phyloP scores from a whole-genome alignment of 35 echinoderm and acorn worm species.

The Ophiothrix spiculata region DNA sequence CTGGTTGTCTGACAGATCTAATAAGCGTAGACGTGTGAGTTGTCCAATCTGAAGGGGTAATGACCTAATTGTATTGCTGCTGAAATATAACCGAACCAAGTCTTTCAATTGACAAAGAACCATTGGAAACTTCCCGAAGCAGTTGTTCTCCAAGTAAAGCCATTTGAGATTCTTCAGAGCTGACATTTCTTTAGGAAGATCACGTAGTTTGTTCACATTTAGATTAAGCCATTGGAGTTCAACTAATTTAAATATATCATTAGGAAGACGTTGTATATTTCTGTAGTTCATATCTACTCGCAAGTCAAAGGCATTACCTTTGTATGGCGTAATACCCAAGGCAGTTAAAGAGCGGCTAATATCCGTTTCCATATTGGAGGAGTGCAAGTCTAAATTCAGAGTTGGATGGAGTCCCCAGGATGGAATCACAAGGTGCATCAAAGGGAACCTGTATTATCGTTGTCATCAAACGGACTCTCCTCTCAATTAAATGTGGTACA shows the following conservation, averaged over 20 bases:
- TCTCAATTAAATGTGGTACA: too few relatives aligned
- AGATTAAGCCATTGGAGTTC: constrained; percentile 91
- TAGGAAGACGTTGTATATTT: constrained; percentile 67
- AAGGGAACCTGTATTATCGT: too few relatives aligned
- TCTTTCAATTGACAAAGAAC: constrained; percentile 60
- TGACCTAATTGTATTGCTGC: constrained; percentile 40
- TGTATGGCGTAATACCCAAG: constrained; percentile 64
- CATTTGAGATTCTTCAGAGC: constrained; percentile 61
- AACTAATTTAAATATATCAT: constrained; percentile 60
- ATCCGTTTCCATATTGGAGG: neutral
- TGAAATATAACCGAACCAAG: constrained; percentile 60
- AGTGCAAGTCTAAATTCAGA: too few relatives aligned
- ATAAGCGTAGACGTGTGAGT: constrained; percentile 40
- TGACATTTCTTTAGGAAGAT: constrained; percentile 54
- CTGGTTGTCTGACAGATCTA: constrained; percentile 78
- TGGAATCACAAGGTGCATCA: too few relatives aligned
- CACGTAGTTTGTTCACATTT: constrained; percentile 71
- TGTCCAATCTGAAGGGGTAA: constrained; percentile 40
- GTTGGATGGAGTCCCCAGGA: too few relatives aligned
- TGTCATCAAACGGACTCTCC: too few relatives aligned
- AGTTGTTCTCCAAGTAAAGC: constrained; percentile 84
- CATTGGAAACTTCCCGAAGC: constrained; percentile 65
- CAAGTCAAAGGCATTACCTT: constrained; percentile 60
- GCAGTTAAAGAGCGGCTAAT: constrained; percentile 9
- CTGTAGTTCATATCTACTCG: constrained; percentile 88